Evolutionary conservation across 2,888 invertebrate genomes (phyloP).

Genomic region (Pseudococcus jackbeardsleyi): DNA sequence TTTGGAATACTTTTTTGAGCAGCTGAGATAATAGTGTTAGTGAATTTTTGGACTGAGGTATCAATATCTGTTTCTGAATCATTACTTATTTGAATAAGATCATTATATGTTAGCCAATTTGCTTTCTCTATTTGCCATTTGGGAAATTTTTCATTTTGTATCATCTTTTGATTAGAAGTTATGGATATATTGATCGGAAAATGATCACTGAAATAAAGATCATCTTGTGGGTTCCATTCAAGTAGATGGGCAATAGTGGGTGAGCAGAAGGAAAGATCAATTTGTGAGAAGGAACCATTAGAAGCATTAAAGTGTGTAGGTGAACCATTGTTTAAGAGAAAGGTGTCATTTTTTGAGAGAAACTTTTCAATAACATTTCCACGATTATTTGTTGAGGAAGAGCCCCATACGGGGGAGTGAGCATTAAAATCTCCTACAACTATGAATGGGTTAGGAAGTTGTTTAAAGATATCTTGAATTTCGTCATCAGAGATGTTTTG

Average conservation of each 20-base stretch:
- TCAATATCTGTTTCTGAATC: neutral
- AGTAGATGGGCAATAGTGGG: neutral
- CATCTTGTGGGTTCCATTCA: neutral
- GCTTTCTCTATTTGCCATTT: neutral
- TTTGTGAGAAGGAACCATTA: neutral
- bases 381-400: neutral
- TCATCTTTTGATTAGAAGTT: neutral
- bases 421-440: no score
- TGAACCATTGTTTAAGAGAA: neutral
- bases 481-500: neutral
- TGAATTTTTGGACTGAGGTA: neutral
- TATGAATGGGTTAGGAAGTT: neutral
- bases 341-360: neutral
- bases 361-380: conserved; percentile 1
- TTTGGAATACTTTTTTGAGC: no score
- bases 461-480: neutral
- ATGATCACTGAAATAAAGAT: neutral
- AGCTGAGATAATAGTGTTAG: neutral
- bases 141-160: neutral
- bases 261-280: neutral
- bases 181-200: neutral
- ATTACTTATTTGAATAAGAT: neutral
- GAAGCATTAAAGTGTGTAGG: neutral
- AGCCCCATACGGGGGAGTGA: neutral
- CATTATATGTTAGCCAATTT: neutral